Percentiles rank a stretch among this genome's conserved stretches.
Evolutionary conservation across 2,888 invertebrate species (phyloP).

Genomic region (Nomada ruficornis): DNA sequence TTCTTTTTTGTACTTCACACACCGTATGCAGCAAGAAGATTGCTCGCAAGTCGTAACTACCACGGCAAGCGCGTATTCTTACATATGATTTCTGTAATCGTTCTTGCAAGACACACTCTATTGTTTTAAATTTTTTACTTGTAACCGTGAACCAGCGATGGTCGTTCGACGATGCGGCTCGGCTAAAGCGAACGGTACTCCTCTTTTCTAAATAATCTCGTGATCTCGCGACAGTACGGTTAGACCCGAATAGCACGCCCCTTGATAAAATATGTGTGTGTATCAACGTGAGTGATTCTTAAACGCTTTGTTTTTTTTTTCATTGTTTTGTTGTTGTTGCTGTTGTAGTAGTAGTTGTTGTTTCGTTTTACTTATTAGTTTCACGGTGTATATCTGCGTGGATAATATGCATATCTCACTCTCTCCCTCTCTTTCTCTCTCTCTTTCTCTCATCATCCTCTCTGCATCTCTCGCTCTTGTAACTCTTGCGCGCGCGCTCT

Average conservation of each 20-base stretch:
- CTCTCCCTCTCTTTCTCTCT: constrained; percentile 47
- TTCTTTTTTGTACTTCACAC: constrained; percentile 60
- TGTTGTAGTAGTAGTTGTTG: constrained; percentile 1
- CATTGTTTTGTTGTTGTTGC: constrained; percentile 18
- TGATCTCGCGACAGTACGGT: constrained; percentile 70
- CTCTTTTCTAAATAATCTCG: constrained; percentile 25
- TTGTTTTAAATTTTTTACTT: neutral
- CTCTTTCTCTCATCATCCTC: constrained; percentile 52
- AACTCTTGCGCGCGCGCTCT: constrained; percentile 70
- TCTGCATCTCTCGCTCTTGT: constrained; percentile 63
- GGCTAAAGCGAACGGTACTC: constrained; percentile 34
- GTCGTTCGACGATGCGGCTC: constrained; percentile 59
- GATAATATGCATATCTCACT: constrained; percentile 73
- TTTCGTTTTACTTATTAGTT: constrained; percentile 43
- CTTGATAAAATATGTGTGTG: constrained; percentile 63
- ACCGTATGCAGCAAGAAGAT: constrained; percentile 40
- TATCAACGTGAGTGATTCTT: constrained; percentile 64
- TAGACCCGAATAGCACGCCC: constrained; percentile 79
- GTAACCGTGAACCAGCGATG: neutral
- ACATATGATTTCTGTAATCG: neutral
- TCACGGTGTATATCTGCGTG: constrained; percentile 78
- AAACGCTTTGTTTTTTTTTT: constrained; percentile 42
- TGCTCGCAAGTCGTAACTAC: constrained; percentile 42
- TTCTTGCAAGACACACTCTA: constrained; percentile 27
- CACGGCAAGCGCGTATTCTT: constrained; percentile 2